Evolutionary conservation across 2,797 vertebrate species (phyloP), one percentile per base, ranked within the genome.

Genomic region (Notolabrus celidotus): DNA sequence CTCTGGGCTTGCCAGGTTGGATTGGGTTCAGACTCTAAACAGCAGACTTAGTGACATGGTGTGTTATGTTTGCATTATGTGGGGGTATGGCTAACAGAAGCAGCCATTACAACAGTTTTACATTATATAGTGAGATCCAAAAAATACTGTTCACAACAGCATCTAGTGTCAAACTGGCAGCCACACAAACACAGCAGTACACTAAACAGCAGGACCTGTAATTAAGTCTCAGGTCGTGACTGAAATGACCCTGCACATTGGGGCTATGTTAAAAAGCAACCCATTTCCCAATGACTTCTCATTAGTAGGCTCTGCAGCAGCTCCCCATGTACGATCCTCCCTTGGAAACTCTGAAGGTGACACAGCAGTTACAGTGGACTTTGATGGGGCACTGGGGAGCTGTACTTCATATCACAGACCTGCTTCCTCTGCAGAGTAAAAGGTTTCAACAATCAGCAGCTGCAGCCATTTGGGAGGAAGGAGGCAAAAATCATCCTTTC

Each of bases 301-400:
- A 93, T 94, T 93, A 92, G 85, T 73, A 91, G 59, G 88, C 87
- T 70, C 77, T 51, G 80, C 83, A 51, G 86, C 90, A 77, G 77
- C 78, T 77, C 72, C 69, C 54, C 55, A 51, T 77, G 79, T 77
- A 80, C 86, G 47, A 74, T 74, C 66, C 83, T 87, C 77, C 88
- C 82, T 71, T 65, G 84, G 86, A 92, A 47, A 83, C 67, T 80
- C 77, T 91, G 87, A 91, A 92, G 93, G 92, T 94, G 93, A 93
- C 92, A 89, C 89, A 87, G 93, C 92, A 93, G 89, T 92, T 92
- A 92, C 85, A 80, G 83, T 77, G 78, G 90, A 91, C 88, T 89
- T 88, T 93, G 93, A 93, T 91, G 91, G 88, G 91, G 77, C 92
- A 88, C 87, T 75, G 71, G 93, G 92, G 92, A 94, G 89, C 91